Evolutionary conservation across 2,888 invertebrate species (phyloP).

Genomic region (Abrostola triplasia): DNA sequence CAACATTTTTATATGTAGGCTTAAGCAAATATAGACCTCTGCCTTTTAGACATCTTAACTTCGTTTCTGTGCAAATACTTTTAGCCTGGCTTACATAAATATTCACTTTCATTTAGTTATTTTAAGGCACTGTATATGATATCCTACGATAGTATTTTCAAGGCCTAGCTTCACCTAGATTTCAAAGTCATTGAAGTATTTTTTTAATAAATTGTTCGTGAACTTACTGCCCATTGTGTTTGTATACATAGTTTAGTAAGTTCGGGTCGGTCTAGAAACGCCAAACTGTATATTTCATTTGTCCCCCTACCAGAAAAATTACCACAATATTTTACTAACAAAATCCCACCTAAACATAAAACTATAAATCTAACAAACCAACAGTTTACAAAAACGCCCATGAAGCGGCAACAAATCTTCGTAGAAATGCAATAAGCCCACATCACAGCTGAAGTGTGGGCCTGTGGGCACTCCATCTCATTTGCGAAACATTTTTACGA

Average conservation of each 20-base stretch:
- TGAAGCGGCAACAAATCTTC: slow-evolving; percentile 31
- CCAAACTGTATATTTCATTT: too few relatives aligned
- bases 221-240: neutral
- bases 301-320: too few relatives aligned
- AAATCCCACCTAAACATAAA: neutral
- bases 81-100: slow-evolving; percentile 26
- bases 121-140: slow-evolving; percentile 14
- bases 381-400: slow-evolving; percentile 25
- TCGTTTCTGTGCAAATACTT: slow-evolving; percentile 35
- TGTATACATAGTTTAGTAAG: too few relatives aligned
- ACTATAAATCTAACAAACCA: too few relatives aligned
- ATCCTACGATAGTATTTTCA: slow-evolving; percentile 8
- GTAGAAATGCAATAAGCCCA: slow-evolving; percentile 40
- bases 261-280: too few relatives aligned
- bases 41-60: slow-evolving; percentile 29
- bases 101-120: slow-evolving; percentile 27
- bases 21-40: slow-evolving; percentile 17
- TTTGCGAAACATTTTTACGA: slow-evolving; percentile 43
- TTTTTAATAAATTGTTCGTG: neutral
- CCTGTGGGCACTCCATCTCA: slow-evolving; percentile 30
- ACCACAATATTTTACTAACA: too few relatives aligned
- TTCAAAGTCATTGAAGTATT: too few relatives aligned
- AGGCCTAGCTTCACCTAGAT: neutral
- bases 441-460: neutral
- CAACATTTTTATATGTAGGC: slow-evolving; percentile 20